phyloP scores from a whole-genome alignment of 1,140 invertebrate species.

The Diprion similis region DNA sequence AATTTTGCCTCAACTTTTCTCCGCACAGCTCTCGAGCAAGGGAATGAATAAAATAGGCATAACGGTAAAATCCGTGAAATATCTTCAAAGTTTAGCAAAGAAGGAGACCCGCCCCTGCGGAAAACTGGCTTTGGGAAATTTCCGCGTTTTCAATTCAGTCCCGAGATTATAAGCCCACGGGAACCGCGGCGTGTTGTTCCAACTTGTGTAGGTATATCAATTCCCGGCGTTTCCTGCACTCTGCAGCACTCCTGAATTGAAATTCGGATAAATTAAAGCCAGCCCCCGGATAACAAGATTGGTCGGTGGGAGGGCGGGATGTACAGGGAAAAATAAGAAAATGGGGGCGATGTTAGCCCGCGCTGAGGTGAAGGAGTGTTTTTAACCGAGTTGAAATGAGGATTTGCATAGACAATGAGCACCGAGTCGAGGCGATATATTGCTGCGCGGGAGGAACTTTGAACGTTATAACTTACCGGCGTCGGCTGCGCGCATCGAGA shows the following conservation, averaged over 20 bases:
- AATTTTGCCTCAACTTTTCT: not conserved
- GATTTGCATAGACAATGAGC: conserved; percentile 53
- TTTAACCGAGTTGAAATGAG: conserved; percentile 49
- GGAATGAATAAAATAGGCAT: conserved; percentile 3
- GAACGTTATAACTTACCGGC: conserved; percentile 32
- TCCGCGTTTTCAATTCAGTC: conserved; percentile 20
- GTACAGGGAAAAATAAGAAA: not conserved
- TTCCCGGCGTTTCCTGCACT: not conserved
- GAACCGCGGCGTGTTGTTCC: no score
- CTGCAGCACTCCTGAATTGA: conserved; percentile 42
- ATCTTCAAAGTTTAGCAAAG: conserved; percentile 16
- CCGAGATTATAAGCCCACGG: not conserved
- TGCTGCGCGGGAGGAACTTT: conserved; percentile 40
- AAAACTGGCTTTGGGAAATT: not conserved
- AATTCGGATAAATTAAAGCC: conserved; percentile 44
- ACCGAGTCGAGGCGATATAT: conserved; percentile 37
- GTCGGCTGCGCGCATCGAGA: not conserved
- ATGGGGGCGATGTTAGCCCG: conserved; percentile 32
- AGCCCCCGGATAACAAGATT: conserved; percentile 41
- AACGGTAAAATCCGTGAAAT: conserved; percentile 24
- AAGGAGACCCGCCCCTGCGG: not conserved
- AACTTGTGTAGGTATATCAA: not conserved
- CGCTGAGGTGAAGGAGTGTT: conserved; percentile 32
- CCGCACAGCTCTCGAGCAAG: not conserved
- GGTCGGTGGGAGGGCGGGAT: conserved; percentile 23